Evolutionary conservation across 2,113 vertebrate genomes (phyloP), one percentile per base, ranked within the genome.

Genomic region (Pomatorhinus ruficollis): DNA sequence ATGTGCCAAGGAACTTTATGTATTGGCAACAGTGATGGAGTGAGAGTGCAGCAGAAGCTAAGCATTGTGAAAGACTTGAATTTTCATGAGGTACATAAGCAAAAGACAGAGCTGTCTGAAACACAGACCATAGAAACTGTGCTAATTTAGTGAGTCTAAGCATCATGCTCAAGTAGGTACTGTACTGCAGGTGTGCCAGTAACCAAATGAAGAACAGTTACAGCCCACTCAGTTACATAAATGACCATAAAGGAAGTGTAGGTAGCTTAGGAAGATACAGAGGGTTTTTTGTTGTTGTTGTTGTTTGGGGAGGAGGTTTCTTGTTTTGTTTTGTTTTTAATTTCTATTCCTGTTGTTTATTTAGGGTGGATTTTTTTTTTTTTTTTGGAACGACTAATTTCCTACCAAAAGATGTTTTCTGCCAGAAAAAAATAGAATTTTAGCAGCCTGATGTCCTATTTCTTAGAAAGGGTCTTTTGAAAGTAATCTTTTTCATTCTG

Each of bases 11-110:
- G 95, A 97, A 82, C 89, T 95, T 89, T 60, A 75, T 90, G 77
- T 96, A 95, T 97, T 97, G 94, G 95, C 94, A 97, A 78, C 95
- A 94, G 70, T 94, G 95, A 97, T 95, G 93, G 96, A 97, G 90
- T 92, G 94, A 96, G 94, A 96, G 91, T 63, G 82, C 86, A 93
- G 93, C 72, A 66, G 87, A 92, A 97, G 80, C 90, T 94, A 85
- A 95, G 85, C 56, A 10, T 76, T 52, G 87, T 85, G 70, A 88
- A 92, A 85, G 86, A 79, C 94, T 49, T 89, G 94, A 80, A 95
- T 96, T 93, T 94, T 96, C 89, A 95, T 94, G 84, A 95, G 83
- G 87, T 85, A 77, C 71, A 35, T 79, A 56, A 83, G 90, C 74
- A 92, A 81, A 93, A 91, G 77, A 52, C 54, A 85, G 14, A 3